Base-by-base conservation (phyloP, 2,113 vertebrate species). In the Danio rerio region DNA sequence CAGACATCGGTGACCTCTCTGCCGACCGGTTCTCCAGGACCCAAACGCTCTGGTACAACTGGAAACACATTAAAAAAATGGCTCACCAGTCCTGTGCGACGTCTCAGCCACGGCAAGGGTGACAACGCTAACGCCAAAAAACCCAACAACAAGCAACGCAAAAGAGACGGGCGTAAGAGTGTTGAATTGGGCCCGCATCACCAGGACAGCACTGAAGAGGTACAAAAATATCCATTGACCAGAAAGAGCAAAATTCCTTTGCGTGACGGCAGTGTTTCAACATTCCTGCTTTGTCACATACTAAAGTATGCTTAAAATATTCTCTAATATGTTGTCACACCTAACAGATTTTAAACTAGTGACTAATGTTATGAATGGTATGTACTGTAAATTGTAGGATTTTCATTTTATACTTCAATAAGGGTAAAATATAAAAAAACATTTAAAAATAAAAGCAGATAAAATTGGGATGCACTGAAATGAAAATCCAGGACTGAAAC, bases 41-140 rank as follows among this genome's bases (percentile, higher is more conserved):
- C 97, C 12, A 99, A 99, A 86, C 96, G 98, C 40, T 97, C 95
- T 0, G 95, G 92, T 18, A 93, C 93, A 0, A 94, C 93, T 0
- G 93, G 97, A 50, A 99, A 99, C 92, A 99, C 98, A 0, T 91
- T 99, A 62, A 99, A 99, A 92, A 98, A 99, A 76, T 99, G 98
- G 98, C 76, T 99, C 83, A 98, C 97, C 0, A 99, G 98, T 69
- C 98, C 98, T 0, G 97, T 99, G 31, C 94, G 98, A 10, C 93
- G 98, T 20, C 94, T 98, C 70, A 99, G 98, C 92, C 98, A 98
- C 0, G 97, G 97, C 0, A 99, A 99, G 86, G 92, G 96, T 0
- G 97, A 99, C 16, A 95, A 96, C 88, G 52, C 86, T 58, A 91
- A 91, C 90, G 91, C 95, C 89, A 99, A 98, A 91, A 99, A 99